Percentiles rank a stretch among this genome's conserved stretches.
Conservation (phyloP, 2,888 invertebrate species). For the Melieria omissa region DNA sequence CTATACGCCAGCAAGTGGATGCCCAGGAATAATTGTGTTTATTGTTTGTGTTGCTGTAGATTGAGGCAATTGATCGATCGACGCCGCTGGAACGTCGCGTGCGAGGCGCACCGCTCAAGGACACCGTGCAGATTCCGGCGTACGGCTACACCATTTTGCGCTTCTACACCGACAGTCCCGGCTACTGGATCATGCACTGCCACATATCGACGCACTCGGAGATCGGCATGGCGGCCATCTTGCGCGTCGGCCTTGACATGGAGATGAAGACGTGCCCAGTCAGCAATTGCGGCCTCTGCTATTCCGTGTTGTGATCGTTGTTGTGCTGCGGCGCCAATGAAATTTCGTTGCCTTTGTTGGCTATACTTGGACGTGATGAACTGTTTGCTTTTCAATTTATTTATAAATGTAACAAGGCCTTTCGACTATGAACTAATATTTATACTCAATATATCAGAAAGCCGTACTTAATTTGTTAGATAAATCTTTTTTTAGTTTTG, state of each 20-base stretch:
- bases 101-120: slow-evolving; percentile 57
- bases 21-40: neutral
- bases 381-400: too few relatives aligned
- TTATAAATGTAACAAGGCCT: too few relatives aligned
- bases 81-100: slow-evolving; percentile 55
- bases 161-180: slow-evolving; percentile 58
- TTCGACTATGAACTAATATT: too few relatives aligned
- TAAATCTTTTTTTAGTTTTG: too few relatives aligned
- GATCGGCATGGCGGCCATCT: slow-evolving; percentile 59
- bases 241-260: slow-evolving; percentile 58
- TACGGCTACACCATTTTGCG: slow-evolving; percentile 61
- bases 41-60: slow-evolving; percentile 43
- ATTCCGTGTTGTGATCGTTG: slow-evolving; percentile 48
- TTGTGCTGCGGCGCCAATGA: neutral
- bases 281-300: slow-evolving; percentile 61
- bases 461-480: too few relatives aligned
- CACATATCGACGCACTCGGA: slow-evolving; percentile 62
- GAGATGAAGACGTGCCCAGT: slow-evolving; percentile 62
- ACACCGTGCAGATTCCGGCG: slow-evolving; percentile 60
- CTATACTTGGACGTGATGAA: too few relatives aligned
- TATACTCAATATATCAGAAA: too few relatives aligned
- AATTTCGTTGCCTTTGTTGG: too few relatives aligned
- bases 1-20: neutral
- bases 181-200: slow-evolving; percentile 63
- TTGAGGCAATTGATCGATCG: slow-evolving; percentile 55